phyloP scores from a whole-genome alignment of 2,797 vertebrate genomes.

The Danio tinwini region DNA sequence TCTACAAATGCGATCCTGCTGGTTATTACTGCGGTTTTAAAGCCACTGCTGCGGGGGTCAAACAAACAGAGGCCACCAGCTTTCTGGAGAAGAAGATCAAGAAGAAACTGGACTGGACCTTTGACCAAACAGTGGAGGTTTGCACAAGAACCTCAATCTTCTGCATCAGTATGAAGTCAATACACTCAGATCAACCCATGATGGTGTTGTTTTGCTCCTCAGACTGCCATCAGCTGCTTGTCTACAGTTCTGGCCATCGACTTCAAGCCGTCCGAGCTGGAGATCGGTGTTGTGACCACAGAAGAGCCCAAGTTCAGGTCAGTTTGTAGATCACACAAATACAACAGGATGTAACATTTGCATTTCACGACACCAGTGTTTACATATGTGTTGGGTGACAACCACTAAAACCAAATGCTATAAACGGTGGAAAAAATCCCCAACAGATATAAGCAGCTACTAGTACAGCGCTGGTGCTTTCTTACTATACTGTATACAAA shows the following conservation, averaged over 20 bases:
- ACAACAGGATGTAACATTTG: conserved; percentile 25
- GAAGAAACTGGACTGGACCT: conserved; percentile 99
- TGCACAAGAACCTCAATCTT: not conserved
- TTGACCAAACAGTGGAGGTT: conserved; percentile 95
- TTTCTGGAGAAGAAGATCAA: conserved; percentile 99
- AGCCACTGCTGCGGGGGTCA: conserved; percentile 96
- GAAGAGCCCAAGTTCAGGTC: conserved; percentile 88
- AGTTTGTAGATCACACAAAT: conserved; percentile 42
- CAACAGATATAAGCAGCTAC: not conserved
- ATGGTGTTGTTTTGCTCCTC: not conserved
- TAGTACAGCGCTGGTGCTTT: not conserved
- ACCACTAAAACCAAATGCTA: conserved; percentile 19
- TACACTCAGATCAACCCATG: not conserved
- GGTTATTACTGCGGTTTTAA: conserved; percentile 99
- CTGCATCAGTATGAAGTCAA: not conserved
- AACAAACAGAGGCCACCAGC: conserved; percentile 97
- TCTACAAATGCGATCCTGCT: conserved; percentile 97
- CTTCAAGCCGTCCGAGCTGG: conserved; percentile 89
- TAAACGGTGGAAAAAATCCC: conserved; percentile 21
- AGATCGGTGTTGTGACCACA: conserved; percentile 85
- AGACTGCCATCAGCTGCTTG: conserved; percentile 89
- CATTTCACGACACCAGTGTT: conserved; percentile 14
- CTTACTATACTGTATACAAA: not conserved
- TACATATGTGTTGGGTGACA: conserved; percentile 18
- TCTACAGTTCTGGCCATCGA: conserved; percentile 89